Base-by-base conservation (phyloP, 2,113 vertebrate genomes). In the Quiscalus mexicanus region DNA sequence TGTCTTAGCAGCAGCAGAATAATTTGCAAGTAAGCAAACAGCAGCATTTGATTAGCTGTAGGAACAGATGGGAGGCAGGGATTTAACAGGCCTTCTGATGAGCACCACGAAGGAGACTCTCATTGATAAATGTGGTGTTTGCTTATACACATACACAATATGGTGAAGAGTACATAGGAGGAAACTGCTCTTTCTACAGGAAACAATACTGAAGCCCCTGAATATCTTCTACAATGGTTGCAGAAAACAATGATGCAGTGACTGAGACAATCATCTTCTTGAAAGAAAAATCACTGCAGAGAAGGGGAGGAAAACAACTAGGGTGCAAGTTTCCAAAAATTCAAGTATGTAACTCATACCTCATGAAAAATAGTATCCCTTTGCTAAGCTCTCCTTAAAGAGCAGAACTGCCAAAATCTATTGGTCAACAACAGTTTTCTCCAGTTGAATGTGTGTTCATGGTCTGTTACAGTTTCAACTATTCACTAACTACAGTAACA, bases 1-100 rank as follows among this genome's bases (percentile, higher is more conserved):
- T 87, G 59, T 63, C 79, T 83, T n/a, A 84, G 79, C 75, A 92
- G 88, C 78, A 87, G 41, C 53, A 88, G 53, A 80, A 73, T 53
- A 85, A 78, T 85, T 42, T 58, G 62, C 55, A 85, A 93, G 58
- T 73, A 93, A 90, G 85, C 87, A 85, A 91, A 96, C 47, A 93
- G 68, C 17, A 90, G 62, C 62, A 90, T 71, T 82, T 87, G 73
- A 87, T 90, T 89, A 93, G 56, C 35, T 90, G 71, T 77, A 53
- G 55, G 68, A 86, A 84, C 86, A 96, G 89, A 92, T 70, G 80
- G 92, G 50, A 93, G n/a, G 35, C 42, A 68, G 67, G 45, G 79
- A 92, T 63, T 93, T 93, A 92, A 80, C 58, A 69, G 55, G 79
- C 67, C 68, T 95, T 63, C 39, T 74, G 50, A 89, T 33, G n/a